Conservation (phyloP, 2,888 invertebrate genomes). For the Apodemia mormo region DNA sequence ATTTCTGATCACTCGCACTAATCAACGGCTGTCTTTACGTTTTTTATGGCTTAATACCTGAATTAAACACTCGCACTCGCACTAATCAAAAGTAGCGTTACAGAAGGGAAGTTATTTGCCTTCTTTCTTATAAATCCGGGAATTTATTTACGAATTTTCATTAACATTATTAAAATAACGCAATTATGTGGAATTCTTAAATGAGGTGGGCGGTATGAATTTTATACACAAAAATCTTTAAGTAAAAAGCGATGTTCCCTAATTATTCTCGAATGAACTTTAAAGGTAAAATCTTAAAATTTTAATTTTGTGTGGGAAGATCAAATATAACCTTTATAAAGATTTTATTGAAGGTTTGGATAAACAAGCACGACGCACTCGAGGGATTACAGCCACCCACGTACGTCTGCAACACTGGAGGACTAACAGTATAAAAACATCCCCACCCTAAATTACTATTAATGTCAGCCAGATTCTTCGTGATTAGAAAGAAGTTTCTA, state of each 20-base stretch:
- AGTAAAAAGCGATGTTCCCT: not conserved
- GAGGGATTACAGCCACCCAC: not conserved
- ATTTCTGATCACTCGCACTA: no score
- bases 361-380: not conserved
- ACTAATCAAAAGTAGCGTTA: no score
- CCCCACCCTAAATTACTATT: not conserved
- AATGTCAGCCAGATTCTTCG: not conserved
- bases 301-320: not conserved
- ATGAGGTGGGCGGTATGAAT: not conserved
- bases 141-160: no score
- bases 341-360: not conserved
- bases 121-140: no score
- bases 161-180: no score
- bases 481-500: no score
- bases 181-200: no score
- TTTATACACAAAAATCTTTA: not conserved
- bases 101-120: no score
- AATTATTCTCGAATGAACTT: slow-evolving; percentile 4
- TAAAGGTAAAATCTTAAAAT: slow-evolving; percentile 3
- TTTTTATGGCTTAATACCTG: no score
- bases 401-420: not conserved
- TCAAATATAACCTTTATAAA: not conserved
- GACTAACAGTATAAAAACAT: not conserved
- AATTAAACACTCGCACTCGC: no score
- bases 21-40: no score